Conservation (phyloP, 2,888 invertebrate species). For the Harpalus rufipes region DNA sequence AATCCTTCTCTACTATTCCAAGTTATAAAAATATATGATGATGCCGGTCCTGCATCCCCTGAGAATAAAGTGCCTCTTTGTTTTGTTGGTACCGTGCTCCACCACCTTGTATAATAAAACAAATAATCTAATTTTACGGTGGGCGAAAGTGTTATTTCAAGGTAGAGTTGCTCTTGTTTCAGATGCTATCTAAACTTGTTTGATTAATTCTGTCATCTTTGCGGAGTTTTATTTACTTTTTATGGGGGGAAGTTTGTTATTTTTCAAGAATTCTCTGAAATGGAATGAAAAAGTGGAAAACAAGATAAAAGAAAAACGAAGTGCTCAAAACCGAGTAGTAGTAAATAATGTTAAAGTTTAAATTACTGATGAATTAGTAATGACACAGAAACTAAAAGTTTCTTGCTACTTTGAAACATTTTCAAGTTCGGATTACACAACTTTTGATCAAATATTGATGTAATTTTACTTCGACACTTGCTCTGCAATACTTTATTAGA, state of each 20-base stretch:
- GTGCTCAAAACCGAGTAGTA: neutral
- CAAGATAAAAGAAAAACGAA: neutral
- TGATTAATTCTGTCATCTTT: slow-evolving; percentile 25
- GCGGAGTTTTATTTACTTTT: slow-evolving; percentile 42
- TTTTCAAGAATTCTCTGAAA: slow-evolving; percentile 7
- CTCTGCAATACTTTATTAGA: too few relatives aligned
- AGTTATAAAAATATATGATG: neutral
- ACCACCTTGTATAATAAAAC: slow-evolving; percentile 46
- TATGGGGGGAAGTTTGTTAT: neutral
- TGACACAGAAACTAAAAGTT: neutral
- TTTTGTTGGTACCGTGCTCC: neutral
- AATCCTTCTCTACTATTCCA: too few relatives aligned
- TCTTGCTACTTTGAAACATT: neutral
- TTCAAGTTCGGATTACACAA: neutral
- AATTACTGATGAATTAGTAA: slow-evolving; percentile 6
- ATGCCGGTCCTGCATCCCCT: neutral
- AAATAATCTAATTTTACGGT: slow-evolving; percentile 53
- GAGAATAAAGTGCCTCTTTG: neutral
- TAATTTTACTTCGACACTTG: neutral
- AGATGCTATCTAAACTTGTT: slow-evolving; percentile 35
- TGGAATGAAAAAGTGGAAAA: neutral
- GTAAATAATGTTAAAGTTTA: slow-evolving; percentile 2
- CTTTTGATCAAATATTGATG: neutral
- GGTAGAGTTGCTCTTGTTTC: slow-evolving; percentile 23
- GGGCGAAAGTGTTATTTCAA: slow-evolving; percentile 33